Percentiles rank a stretch among this genome's conserved stretches.
Evolutionary conservation across 2,797 vertebrate species (phyloP).

Genomic region (Anolis apletophallus): DNA sequence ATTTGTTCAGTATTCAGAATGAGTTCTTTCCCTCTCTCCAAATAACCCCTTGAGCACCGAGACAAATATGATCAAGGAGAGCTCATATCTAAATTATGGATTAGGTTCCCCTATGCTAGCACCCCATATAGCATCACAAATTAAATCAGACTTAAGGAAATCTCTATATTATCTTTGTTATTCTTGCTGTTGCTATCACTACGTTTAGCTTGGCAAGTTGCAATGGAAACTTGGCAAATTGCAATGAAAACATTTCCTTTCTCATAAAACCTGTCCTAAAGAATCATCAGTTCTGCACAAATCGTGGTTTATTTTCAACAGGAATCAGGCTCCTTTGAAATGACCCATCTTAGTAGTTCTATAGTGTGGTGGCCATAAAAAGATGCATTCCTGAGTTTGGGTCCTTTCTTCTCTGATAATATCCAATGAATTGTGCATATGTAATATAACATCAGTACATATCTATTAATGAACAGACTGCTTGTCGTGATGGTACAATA

Average conservation of each 20-base stretch:
- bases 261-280: not conserved
- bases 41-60: not conserved
- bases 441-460: not conserved
- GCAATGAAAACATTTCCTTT: not conserved
- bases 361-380: not conserved
- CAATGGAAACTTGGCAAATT: not conserved
- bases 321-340: not conserved
- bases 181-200: not conserved
- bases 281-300: not conserved
- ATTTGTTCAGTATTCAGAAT: not conserved
- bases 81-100: not conserved
- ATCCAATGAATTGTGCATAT: too few species aligned
- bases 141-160: conserved; percentile 1
- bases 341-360: not conserved
- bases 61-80: not conserved
- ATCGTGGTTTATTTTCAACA: not conserved
- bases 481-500: not conserved
- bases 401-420: not conserved
- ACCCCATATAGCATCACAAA: not conserved
- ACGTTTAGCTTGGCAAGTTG: not conserved
- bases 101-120: too few species aligned
- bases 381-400: not conserved
- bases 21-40: not conserved
- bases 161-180: not conserved
- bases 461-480: not conserved